Percentiles rank a stretch among this genome's conserved stretches.
phyloP scores from a whole-genome alignment of 1,140 invertebrate species.

The Argopecten irradians region DNA sequence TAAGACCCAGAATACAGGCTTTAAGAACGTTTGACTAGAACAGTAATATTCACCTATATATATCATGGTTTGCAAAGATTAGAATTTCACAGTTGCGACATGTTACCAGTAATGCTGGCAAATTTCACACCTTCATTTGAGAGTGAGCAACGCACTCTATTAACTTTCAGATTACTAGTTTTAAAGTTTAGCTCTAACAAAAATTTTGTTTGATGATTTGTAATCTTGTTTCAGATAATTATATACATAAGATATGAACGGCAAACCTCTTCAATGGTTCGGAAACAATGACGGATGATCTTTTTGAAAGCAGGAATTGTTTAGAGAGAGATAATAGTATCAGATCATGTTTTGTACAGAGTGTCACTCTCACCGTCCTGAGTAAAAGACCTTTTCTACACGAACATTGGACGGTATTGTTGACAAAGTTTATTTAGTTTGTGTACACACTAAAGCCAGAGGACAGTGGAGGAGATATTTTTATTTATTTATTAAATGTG shows the following conservation, averaged over 20 bases:
- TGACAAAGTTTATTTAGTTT: not conserved
- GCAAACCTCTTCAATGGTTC: not conserved
- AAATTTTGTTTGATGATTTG: not conserved
- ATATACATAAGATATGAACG: not conserved
- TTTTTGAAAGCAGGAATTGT: not conserved
- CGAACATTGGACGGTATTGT: not conserved
- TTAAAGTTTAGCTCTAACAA: not conserved
- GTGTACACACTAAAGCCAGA: not conserved
- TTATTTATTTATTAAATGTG: constrained; percentile 19
- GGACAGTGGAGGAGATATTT: not conserved
- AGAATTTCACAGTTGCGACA: too few species aligned
- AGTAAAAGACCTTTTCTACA: not conserved
- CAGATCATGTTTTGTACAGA: not conserved
- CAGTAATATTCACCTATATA: too few species aligned
- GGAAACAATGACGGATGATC: not conserved
- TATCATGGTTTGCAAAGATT: too few species aligned
- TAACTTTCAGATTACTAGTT: not conserved
- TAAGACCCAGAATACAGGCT: too few species aligned
- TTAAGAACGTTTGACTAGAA: too few species aligned
- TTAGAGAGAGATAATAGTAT: not conserved
- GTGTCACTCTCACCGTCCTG: not conserved
- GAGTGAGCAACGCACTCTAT: not conserved
- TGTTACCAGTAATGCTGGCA: not conserved
- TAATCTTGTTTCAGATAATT: not conserved
- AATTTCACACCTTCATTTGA: not conserved